These are phyloP conservation scores for Lerista edwardsae DNA, from an alignment of 2,797 vertebrate genomes.

Conservation along the genomic window DNA sequence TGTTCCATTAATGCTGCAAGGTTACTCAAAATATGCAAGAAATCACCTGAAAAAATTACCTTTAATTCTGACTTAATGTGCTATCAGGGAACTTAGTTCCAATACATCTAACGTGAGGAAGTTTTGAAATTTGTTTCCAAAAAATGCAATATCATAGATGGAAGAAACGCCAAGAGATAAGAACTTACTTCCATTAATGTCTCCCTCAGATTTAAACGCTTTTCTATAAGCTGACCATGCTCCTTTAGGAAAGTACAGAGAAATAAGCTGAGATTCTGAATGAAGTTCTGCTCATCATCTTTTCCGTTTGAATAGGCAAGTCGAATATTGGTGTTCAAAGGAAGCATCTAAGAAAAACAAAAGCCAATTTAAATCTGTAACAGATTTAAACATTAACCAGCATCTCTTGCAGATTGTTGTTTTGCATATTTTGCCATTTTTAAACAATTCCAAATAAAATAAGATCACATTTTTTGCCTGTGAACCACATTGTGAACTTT, in stretches of 20 bases:
- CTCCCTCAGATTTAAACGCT: slow-evolving; percentile 91
- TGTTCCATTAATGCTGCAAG: neutral
- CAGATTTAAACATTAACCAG: too few species aligned
- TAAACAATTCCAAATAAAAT: neutral
- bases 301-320: slow-evolving; percentile 95
- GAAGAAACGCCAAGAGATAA: neutral
- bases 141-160: neutral
- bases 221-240: slow-evolving; percentile 94
- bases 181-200: slow-evolving; percentile 93
- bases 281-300: slow-evolving; percentile 98
- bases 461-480: too few species aligned
- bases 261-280: slow-evolving; percentile 97
- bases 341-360: slow-evolving; percentile 87
- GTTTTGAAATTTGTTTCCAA: neutral
- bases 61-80: too few species aligned
- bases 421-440: neutral
- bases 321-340: slow-evolving; percentile 95
- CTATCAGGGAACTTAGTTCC: neutral
- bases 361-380: neutral
- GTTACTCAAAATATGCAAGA: neutral
- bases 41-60: too few species aligned
- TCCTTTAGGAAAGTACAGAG: slow-evolving; percentile 98
- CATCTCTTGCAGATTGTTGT: neutral
- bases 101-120: neutral
- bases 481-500: too few species aligned